Percentiles rank a stretch among this genome's conserved stretches.
These are phyloP conservation scores for Anarhynchus alexandrinus DNA, from an alignment of 2,113 vertebrate species.

Conservation along the genomic window DNA sequence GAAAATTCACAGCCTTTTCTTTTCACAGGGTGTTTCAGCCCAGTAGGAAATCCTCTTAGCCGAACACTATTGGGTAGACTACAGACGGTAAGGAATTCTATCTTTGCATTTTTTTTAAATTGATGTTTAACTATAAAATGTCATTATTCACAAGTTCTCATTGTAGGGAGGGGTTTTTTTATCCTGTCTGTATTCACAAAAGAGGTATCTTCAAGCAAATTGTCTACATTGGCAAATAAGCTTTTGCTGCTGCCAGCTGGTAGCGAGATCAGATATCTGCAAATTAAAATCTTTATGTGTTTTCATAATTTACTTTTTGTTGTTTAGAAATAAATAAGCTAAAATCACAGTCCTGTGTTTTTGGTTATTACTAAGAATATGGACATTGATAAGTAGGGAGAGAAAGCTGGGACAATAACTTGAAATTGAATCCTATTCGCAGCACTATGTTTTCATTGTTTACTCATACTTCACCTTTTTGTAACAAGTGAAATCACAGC, in stretches of 20 bases:
- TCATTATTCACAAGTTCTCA: constrained; percentile 34
- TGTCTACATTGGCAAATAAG: constrained; percentile 12
- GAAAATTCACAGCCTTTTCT: constrained; percentile 69
- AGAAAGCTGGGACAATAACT: background rate
- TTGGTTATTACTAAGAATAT: background rate
- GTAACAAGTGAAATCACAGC: background rate
- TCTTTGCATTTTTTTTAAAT: constrained; percentile 44
- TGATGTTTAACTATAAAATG: constrained; percentile 44
- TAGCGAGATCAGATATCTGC: background rate
- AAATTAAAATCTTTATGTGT: constrained; percentile 3
- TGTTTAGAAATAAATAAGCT: constrained; percentile 23
- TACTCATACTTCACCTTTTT: background rate
- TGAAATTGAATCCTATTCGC: background rate
- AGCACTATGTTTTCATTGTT: background rate
- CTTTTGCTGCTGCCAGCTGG: background rate
- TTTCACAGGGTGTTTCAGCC: constrained; percentile 81
- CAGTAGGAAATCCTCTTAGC: constrained; percentile 77
- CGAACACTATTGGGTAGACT: constrained; percentile 73
- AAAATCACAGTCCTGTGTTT: background rate
- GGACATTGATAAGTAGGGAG: background rate
- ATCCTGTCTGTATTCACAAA: constrained; percentile 22
- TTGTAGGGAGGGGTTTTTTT: background rate
- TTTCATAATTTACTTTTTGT: background rate
- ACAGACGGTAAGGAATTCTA: constrained; percentile 78
- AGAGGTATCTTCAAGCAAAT: constrained; percentile 36